A percentile compares a stretch with the other conserved stretches of the same genome.
Evolutionary conservation across 2,888 invertebrate species (phyloP).

Genomic region (Sinodicranocentrus sp.): DNA sequence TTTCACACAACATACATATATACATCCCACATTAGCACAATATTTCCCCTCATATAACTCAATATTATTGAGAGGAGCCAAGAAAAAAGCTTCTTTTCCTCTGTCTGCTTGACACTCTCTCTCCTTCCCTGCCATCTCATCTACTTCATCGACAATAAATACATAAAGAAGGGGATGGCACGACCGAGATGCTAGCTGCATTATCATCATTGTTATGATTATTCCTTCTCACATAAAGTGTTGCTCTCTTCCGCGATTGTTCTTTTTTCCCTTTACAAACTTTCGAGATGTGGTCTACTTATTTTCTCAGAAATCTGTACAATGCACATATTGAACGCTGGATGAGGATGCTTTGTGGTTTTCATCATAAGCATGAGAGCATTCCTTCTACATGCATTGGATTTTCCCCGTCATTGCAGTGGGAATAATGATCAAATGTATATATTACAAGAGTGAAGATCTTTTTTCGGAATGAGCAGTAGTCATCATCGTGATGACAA

Average conservation of each 20-base stretch:
- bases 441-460: neutral
- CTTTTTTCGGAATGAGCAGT: constrained; percentile 19
- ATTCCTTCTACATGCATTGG: constrained; percentile 44
- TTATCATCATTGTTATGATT: constrained; percentile 40
- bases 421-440: constrained; percentile 33
- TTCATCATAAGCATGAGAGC: too few relatives aligned
- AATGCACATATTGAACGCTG: neutral
- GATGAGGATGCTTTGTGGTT: constrained; percentile 19
- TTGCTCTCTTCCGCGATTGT: constrained; percentile 14
- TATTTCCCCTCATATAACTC: too few relatives aligned
- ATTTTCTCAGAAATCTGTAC: neutral
- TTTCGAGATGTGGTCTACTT: constrained; percentile 14
- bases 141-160: constrained; percentile 39
- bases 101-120: constrained; percentile 40
- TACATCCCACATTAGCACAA: neutral
- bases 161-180: constrained; percentile 54
- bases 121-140: too few relatives aligned
- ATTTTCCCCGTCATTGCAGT: constrained; percentile 40
- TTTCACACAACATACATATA: neutral
- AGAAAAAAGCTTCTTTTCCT: constrained; percentile 24
- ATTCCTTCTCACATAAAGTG: constrained; percentile 31
- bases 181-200: constrained; percentile 51
- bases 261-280: neutral
- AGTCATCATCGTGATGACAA: constrained; percentile 63
- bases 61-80: constrained; percentile 8